Conservation (phyloP, 2,113 vertebrate genomes). For the Heteronetta atricapilla region DNA sequence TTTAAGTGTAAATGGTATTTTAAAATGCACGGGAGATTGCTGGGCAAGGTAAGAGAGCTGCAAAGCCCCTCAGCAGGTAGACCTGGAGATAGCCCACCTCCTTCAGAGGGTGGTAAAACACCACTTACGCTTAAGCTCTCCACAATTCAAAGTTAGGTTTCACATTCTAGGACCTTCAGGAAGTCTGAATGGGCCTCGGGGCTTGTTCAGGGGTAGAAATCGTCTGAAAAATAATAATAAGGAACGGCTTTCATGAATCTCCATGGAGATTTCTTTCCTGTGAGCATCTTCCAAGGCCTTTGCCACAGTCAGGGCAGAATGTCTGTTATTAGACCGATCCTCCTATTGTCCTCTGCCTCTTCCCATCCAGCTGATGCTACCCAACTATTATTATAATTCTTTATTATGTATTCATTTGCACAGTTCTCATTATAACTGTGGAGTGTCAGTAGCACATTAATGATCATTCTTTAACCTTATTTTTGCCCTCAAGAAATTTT, state of each 20-base stretch:
- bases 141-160: background rate
- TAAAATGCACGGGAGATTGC: background rate
- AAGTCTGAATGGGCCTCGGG: background rate
- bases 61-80: background rate
- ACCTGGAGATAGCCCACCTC: background rate
- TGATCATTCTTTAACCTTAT: background rate
- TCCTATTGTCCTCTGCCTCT: background rate
- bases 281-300: conserved; percentile 22
- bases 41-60: fast-evolving
- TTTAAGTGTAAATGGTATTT: background rate
- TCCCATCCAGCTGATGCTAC: background rate
- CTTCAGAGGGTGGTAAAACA: background rate
- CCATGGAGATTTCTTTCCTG: conserved; percentile 14
- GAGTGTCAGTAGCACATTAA: background rate
- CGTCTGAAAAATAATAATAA: background rate
- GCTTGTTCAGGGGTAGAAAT: background rate
- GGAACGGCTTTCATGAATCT: background rate
- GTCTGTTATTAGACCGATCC: background rate
- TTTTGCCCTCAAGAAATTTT: background rate
- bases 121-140: background rate
- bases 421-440: background rate
- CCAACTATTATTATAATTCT: background rate
- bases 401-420: background rate
- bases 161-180: background rate
- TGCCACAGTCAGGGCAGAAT: background rate